Conservation (phyloP, 2,797 vertebrate species). For the Mallotus villosus region DNA sequence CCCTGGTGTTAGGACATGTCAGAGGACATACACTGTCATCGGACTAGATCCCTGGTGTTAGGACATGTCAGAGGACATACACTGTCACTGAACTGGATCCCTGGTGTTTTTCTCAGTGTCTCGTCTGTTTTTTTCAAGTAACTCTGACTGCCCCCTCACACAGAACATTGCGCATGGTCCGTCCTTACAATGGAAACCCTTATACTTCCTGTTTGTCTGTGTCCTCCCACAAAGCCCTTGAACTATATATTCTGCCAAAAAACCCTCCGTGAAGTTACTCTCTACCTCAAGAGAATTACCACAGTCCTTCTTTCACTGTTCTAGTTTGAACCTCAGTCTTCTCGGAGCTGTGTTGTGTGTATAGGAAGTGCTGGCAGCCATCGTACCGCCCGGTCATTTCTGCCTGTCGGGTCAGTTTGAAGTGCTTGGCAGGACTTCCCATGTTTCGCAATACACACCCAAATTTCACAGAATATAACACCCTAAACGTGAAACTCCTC, state of each 20-base stretch:
- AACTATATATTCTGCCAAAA: conserved; percentile 24
- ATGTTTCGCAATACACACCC: conserved; percentile 78
- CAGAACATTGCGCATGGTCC: neutral
- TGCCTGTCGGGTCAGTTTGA: conserved; percentile 55
- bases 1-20: neutral
- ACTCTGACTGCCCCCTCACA: neutral
- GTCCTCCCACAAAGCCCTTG: conserved; percentile 16
- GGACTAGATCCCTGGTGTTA: no score
- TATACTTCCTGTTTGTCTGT: conserved; percentile 28
- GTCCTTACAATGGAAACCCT: conserved; percentile 11
- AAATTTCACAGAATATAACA: conserved; percentile 61
- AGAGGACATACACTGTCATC: neutral
- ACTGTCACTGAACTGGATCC: neutral
- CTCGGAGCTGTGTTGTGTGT: conserved; percentile 16
- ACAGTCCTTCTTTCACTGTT: conserved; percentile 30
- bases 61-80: neutral
- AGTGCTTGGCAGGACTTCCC: conserved; percentile 76
- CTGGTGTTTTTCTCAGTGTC: neutral
- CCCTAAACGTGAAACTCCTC: conserved; percentile 45
- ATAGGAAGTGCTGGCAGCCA: conserved; percentile 70
- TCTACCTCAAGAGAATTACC: conserved; percentile 12
- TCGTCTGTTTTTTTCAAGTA: neutral
- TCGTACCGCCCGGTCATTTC: conserved; percentile 68
- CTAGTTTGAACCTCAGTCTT: conserved; percentile 50
- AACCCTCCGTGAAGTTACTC: neutral